Base-by-base conservation (phyloP, 2,888 invertebrate species). In the Eilema griseolum region DNA sequence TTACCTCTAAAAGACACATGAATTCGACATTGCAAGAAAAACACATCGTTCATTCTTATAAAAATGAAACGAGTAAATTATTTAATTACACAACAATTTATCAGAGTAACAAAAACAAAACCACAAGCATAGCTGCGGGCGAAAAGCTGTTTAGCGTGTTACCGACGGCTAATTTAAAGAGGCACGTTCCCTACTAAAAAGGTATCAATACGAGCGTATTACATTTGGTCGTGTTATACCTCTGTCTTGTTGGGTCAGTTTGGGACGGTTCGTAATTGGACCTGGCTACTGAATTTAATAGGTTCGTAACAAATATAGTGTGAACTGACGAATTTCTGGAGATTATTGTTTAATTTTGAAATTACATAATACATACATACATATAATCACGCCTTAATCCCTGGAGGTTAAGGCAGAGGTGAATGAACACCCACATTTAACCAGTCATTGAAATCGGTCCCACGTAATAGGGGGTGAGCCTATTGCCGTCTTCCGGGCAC, bases 221-320 rank as follows among this genome's bases (percentile, higher is more conserved):
- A 77, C 76, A 86, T 83, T 85, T 74, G 79, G 84, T 78, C 80
- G 86, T 84, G 77, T 85, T 85, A 82, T 75, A 62, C 75, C 70
- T 76, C 72, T 82, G 78, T 62, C 56, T 69, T 23, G 62, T 67
- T 59, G 56, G 70, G 70, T 70, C 61, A 66, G 83, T 76, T 80
- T 70, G 80, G 83, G 83, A 85, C 85, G 83, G 80, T 80, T 86
- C 83, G 86, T 92, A 92, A 93, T 92, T 92, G 90, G 85, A 79
- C 83, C 88, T 90, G 75, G 87, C 92, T 92, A 92, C 92, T 87
- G 92, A 88, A 72, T 88, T 88, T 91, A 89, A 90, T 90, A 88
- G 84, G 85, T 79, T 79, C 85, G 86, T 88, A 88, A 89, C 90
- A 88, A 92, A 92, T 92, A 88, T 90, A 88, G 90, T 91, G 90